Evolutionary conservation across 2,888 invertebrate species (phyloP), one percentile per base, ranked within the genome.

Genomic region (Artemia sp.): DNA sequence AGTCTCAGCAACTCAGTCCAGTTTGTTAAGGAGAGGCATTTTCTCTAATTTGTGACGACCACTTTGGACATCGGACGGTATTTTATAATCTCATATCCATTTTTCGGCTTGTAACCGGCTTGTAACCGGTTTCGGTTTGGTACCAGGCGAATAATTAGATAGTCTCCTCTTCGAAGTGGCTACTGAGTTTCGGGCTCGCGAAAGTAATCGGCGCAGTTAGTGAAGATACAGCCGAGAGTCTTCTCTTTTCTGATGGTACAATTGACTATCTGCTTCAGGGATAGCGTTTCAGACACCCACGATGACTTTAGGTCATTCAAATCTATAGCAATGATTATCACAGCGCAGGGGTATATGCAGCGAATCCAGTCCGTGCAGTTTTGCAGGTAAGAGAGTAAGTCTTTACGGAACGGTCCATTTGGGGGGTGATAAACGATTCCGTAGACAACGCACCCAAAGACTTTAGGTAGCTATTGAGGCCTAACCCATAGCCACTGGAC

Each of bases 241-340:
- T 19, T 19, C 19, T 19, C 19, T 19, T 19, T 19, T 19, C 19
- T 19, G 19, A 19, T 19, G 19, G 19, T 19, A 19, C 19, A 19
- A 1, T 19, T 19, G 19, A 19, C 19, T 19, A 19, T 19, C 19
- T 19, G 19, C 19, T 19, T 19, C 19, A 19, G 19, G 53, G 53
- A 53, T 53, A 53, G 53, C n/a, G 53, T 53, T 53, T 53, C 53
- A 53, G 53, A 53, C n/a, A 53, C 53, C 53, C 53, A 53, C n/a
- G 53, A 53, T 53, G 53, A 53, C 53, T 53, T 53, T 53, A 53
- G 1, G 53, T 53, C 53, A n/a, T 12, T 53, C 12, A 53, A 53
- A 1, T 53, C 53, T 53, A 12, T n/a, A n/a, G 53, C 53, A 2
- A 53, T 53, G 53, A 53, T 53, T 53, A 53, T 53, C n/a, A n/a